Evolutionary conservation across 2,888 invertebrate species (phyloP).

Genomic region (Chrysina gloriosa): DNA sequence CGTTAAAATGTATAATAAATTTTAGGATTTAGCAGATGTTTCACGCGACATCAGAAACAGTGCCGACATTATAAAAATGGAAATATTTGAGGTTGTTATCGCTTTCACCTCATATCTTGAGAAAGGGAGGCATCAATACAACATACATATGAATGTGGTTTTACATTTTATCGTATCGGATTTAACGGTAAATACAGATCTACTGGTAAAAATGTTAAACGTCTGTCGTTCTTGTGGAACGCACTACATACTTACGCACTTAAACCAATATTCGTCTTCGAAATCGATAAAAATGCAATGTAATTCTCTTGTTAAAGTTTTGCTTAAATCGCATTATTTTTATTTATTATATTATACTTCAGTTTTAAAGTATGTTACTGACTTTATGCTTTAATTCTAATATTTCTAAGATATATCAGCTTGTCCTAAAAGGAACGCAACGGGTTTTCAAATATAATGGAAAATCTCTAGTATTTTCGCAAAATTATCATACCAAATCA

Average conservation of each 20-base stretch:
- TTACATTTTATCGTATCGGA: constrained; percentile 21
- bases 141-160: background rate
- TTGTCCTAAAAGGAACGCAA: too few species aligned
- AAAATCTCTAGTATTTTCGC: too few species aligned
- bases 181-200: constrained; percentile 34
- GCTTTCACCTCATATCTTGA: constrained; percentile 18
- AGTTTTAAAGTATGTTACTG: too few species aligned
- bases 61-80: constrained; percentile 3
- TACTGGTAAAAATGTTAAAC: constrained; percentile 8
- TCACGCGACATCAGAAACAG: background rate
- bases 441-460: too few species aligned
- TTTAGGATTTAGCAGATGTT: constrained; percentile 3
- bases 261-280: background rate
- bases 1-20: background rate
- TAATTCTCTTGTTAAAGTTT: too few species aligned
- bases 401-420: too few species aligned
- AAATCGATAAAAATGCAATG: too few species aligned
- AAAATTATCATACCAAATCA: too few species aligned
- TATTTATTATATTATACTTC: too few species aligned
- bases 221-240: background rate
- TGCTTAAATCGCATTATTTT: too few species aligned
- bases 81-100: constrained; percentile 27
- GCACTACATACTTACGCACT: background rate
- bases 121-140: constrained; percentile 22
- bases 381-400: too few species aligned